phyloP scores from a whole-genome alignment of 2,113 vertebrate species.

The Ceyx cyanopectus region DNA sequence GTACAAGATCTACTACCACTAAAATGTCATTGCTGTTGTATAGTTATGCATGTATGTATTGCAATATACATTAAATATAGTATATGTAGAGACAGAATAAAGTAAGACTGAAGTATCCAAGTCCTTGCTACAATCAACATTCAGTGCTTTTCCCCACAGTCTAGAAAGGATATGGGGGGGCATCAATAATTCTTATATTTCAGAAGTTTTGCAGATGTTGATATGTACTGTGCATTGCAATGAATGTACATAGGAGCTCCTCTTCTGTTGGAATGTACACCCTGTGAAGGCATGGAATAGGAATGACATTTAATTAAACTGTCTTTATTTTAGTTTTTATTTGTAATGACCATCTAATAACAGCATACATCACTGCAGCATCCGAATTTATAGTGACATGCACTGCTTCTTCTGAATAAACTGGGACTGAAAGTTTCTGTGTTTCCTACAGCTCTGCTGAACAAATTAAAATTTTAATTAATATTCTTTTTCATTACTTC shows the following conservation, averaged over 20 bases:
- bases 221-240: fast-evolving
- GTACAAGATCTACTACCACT: not conserved
- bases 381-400: not conserved
- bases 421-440: not conserved
- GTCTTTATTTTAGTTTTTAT: not conserved
- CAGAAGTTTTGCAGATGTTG: not conserved
- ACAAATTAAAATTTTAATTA: not conserved
- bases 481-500: not conserved
- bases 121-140: not conserved
- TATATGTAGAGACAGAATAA: no score
- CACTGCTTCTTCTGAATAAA: not conserved
- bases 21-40: fast-evolving
- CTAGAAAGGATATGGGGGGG: not conserved
- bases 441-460: not conserved
- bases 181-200: not conserved
- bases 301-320: not conserved
- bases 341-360: not conserved
- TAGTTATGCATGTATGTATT: not conserved
- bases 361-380: not conserved
- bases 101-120: not conserved
- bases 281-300: not conserved
- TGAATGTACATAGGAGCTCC: not conserved
- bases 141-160: not conserved
- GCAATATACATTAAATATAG: not conserved
- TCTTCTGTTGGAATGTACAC: not conserved